Evolutionary conservation across 2,113 vertebrate species (phyloP), one percentile per base, ranked within the genome.

Genomic region (Leptosomus discolor): DNA sequence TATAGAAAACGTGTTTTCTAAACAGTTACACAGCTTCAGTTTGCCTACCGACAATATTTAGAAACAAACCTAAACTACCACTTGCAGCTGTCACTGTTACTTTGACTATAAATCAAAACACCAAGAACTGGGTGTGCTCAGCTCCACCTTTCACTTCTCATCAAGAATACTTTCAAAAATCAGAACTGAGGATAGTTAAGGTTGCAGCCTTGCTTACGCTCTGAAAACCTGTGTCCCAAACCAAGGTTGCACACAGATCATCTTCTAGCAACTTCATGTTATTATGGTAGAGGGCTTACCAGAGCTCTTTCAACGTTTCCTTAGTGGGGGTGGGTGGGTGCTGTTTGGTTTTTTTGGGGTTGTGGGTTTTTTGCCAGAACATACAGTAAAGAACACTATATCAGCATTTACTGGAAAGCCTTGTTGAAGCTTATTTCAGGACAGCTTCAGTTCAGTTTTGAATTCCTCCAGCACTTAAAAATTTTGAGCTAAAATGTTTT

Each of bases 91-190:
- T 50, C 37, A 69, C 30, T 1, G 0, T 41, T 56, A 48, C 63
- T 77, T 43, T 34, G 58, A 60, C 45, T 87, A 39, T 19, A 78
- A 65, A 87, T 29, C 58, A 73, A 67, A 91, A 50, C 54, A 69
- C 14, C 15, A 50, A 77, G 46, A 39, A 74, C 41, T 30, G 32
- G 36, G 9, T 32, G 29, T 54, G 70, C 11, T 73, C 36, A 53
- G 23, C 29, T 65, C 8, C 20, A 39, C 4, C 0, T 56, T 69
- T 58, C 39, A 58, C 5, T 53, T 78, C 15, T 9, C 2, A 4
- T 14, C 48, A 81, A 29, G 34, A 63, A n/a, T 19, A 63, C 7
- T 43, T 29, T 15, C 8, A 74, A 74, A 88, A 90, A 39, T 14
- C 37, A 51, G 46, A 82, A 19, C 15, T 5, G 24, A 85, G 32